Evolutionary conservation across 1,140 invertebrate genomes (phyloP).

Genomic region (Ostrea edulis): DNA sequence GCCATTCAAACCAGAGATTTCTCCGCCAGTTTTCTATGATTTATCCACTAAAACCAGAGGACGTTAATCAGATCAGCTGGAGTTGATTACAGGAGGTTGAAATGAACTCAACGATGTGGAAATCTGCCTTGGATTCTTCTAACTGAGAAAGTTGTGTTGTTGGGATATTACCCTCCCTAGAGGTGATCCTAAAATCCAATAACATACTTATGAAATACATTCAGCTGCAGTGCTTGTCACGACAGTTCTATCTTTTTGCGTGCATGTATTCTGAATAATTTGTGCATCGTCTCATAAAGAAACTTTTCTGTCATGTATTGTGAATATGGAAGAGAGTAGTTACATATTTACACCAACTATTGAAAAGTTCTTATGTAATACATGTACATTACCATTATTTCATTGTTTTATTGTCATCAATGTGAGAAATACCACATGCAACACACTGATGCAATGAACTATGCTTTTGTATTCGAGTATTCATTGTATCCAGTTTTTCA

Average conservation of each 20-base stretch:
- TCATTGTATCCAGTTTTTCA: neutral
- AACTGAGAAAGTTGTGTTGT: neutral
- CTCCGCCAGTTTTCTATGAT: neutral
- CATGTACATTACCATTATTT: neutral
- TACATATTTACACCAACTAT: neutral
- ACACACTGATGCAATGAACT: neutral
- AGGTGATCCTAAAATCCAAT: too few species aligned
- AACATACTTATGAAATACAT: too few species aligned
- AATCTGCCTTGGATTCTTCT: neutral
- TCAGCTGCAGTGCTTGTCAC: too few species aligned
- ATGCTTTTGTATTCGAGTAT: neutral
- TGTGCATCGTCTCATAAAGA: neutral
- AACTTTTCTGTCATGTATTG: neutral
- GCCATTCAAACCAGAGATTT: slow-evolving; percentile 76
- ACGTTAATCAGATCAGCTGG: neutral
- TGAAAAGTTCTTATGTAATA: neutral
- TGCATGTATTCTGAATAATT: too few species aligned
- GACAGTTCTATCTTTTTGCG: too few species aligned
- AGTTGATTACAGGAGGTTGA: neutral
- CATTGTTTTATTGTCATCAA: too few species aligned
- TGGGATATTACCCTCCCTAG: neutral
- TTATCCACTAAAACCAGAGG: neutral
- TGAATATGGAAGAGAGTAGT: neutral
- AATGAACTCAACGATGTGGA: neutral
- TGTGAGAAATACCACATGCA: neutral